Base-by-base conservation (phyloP, 2,888 invertebrate species). In the Drosophila mercatorum region DNA sequence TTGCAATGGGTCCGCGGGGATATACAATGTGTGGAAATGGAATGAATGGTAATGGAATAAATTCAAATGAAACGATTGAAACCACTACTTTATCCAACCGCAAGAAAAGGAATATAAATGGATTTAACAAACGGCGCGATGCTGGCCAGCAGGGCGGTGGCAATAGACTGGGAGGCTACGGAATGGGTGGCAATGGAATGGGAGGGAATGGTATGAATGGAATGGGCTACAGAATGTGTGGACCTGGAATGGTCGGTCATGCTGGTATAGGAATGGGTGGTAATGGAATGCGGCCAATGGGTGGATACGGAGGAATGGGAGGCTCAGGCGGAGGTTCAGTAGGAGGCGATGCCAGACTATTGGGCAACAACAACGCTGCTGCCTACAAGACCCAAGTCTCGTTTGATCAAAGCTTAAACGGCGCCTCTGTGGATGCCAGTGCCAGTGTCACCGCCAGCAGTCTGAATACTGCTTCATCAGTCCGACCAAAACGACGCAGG, bases 111-210 rank as follows among this genome's bases (percentile, higher is more conserved):
- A 41, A 43, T 31, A 44, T 53, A n/a, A 55, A 43, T 11, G 61
- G 44, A 22, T 51, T 61, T 26, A n/a, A 26, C 28, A 53, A 36
- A 43, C 46, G 46, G 6, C 17, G 58, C 28, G 6, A 47, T 2
- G 77, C 49, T 53, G 61, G 58, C n/a, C 72, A 71, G 28, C 72
- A 71, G n/a, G n/a, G 22, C 34, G 51, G 34, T 34, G 53, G 40
- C 0, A 62, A 75, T 52, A 44, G 71, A 47, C 56, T 56, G 57
- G 31, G 66, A 5, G 53, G 31, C 22, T 44, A 44, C 22, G 44
- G 44, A 44, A 44, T 44, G 44, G 51, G 34, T 38, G 57, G 41
- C 2, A 60, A 74, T 51, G 55, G 69, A 46, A 73, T 55, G 59
- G 28, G 74, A 10, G 51, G 41, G 0, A 43, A 51, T 7, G 58